These are phyloP conservation scores for Drosophila navojoa DNA, from an alignment of 1,140 invertebrate genomes.

Conservation along the genomic window DNA sequence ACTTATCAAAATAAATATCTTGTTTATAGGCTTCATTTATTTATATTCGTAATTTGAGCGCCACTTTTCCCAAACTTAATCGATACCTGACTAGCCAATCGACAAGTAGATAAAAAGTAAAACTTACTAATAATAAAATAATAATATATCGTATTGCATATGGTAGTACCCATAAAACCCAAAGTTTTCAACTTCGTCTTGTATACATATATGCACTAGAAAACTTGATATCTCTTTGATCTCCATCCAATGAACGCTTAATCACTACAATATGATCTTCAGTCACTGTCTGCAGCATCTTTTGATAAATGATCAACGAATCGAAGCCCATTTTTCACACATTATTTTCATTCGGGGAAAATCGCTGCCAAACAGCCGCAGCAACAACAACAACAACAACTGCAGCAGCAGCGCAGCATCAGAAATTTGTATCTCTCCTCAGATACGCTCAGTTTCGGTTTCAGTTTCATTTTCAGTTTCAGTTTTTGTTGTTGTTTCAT, in stretches of 20 bases:
- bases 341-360: slow-evolving; percentile 32
- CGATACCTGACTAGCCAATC: no score
- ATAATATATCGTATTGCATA: no score
- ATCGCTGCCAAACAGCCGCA: slow-evolving; percentile 1
- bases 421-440: slow-evolving; percentile 16
- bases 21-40: no score
- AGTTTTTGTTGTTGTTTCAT: slow-evolving; percentile 26
- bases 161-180: no score
- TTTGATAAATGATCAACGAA: slow-evolving; percentile 23
- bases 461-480: slow-evolving; percentile 20
- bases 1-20: no score
- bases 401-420: neutral
- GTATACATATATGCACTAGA: neutral
- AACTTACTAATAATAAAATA: no score
- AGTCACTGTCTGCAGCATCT: neutral
- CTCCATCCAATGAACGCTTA: slow-evolving; percentile 7
- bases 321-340: slow-evolving; percentile 32
- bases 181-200: neutral
- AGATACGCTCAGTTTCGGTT: slow-evolving; percentile 25
- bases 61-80: no score
- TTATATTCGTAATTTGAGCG: no score
- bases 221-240: neutral
- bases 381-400: neutral
- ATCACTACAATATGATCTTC: slow-evolving; percentile 1
- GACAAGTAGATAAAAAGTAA: no score